Evolutionary conservation across 92 coral and sea anemone species (phyloP).

Genomic region (Umimayanthus kanabou): DNA sequence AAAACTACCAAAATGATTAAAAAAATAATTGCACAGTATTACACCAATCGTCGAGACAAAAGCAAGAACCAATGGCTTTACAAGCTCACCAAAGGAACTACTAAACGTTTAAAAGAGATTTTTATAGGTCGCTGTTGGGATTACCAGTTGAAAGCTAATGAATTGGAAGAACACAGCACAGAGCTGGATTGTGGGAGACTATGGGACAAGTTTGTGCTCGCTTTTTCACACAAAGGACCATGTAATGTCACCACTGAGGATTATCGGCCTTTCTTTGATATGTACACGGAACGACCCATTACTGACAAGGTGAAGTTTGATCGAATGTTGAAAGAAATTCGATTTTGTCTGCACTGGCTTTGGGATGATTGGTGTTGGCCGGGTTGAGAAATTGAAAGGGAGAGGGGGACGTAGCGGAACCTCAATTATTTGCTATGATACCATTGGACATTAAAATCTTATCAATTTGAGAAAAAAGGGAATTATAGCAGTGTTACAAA

Average conservation of each 20-base stretch:
- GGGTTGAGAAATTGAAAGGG: too few relatives aligned
- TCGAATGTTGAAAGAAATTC: not conserved
- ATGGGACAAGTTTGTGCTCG: constrained; percentile 71
- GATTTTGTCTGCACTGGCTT: not conserved
- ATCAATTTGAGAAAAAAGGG: too few relatives aligned
- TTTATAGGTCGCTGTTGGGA: constrained; percentile 97
- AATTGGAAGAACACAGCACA: constrained; percentile 39
- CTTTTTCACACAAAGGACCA: constrained; percentile 84
- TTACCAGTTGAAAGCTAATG: constrained; percentile 55
- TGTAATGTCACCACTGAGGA: constrained; percentile 73
- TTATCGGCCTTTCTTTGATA: constrained; percentile 76
- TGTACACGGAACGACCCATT: constrained; percentile 73
- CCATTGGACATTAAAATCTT: too few relatives aligned
- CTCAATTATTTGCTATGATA: too few relatives aligned
- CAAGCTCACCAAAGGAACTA: constrained; percentile 75
- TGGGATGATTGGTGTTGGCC: not conserved
- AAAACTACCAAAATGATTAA: constrained; percentile 3
- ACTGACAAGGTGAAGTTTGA: constrained; percentile 65
- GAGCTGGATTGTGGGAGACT: constrained; percentile 67
- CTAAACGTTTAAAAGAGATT: constrained; percentile 74
- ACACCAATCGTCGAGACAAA: constrained; percentile 60
- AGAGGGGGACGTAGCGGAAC: too few relatives aligned
- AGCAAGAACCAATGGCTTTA: constrained; percentile 74
- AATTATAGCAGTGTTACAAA: too few relatives aligned
- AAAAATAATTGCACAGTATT: constrained; percentile 56